Conservation (phyloP, 2,797 vertebrate genomes). For the Taenioides sp. region DNA sequence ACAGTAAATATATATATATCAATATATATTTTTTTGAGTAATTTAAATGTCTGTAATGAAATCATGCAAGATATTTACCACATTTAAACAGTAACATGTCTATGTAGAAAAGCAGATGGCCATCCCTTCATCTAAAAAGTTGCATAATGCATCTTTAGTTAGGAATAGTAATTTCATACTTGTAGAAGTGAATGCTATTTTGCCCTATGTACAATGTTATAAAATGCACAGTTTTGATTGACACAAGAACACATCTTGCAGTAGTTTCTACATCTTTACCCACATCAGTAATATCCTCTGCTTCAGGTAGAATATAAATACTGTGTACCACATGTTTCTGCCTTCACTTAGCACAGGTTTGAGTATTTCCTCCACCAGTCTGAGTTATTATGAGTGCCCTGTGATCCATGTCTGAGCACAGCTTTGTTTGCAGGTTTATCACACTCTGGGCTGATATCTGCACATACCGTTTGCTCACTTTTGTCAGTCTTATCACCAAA, state of each 20-base stretch:
- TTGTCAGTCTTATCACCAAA: slow-evolving; percentile 42
- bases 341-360: slow-evolving; percentile 23
- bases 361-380: slow-evolving; percentile 20
- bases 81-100: too few species aligned
- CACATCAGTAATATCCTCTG: slow-evolving; percentile 13
- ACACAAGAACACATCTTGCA: neutral
- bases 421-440: slow-evolving; percentile 53
- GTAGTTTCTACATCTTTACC: neutral
- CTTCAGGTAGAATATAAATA: slow-evolving; percentile 11
- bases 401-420: slow-evolving; percentile 36
- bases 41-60: too few species aligned
- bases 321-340: slow-evolving; percentile 11
- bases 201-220: neutral
- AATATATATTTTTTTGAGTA: too few species aligned
- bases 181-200: neutral
- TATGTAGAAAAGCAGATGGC: too few species aligned
- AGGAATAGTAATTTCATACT: neutral
- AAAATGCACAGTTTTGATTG: slow-evolving; percentile 3
- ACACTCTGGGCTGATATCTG: slow-evolving; percentile 35
- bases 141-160: too few species aligned
- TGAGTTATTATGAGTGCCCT: slow-evolving; percentile 23
- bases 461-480: slow-evolving; percentile 29
- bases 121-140: too few species aligned
- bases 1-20: too few species aligned
- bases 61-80: too few species aligned